These are phyloP conservation scores for Subacronicta megacephala DNA, from an alignment of 2,888 invertebrate species.

Conservation along the genomic window DNA sequence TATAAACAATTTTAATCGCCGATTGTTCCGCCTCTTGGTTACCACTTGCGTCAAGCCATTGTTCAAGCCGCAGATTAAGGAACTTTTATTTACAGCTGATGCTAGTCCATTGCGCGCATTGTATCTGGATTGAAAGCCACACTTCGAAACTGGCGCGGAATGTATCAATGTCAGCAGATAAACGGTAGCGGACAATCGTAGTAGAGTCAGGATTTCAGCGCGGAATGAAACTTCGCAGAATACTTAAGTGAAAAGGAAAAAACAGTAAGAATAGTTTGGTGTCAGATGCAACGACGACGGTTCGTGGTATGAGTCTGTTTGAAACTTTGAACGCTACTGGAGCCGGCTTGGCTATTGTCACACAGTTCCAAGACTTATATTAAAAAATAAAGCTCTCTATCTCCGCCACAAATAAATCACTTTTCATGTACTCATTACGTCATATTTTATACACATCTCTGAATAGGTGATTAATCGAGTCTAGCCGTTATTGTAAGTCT, in stretches of 20 bases:
- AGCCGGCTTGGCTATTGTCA: slow-evolving; percentile 57
- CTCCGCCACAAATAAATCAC: slow-evolving; percentile 31
- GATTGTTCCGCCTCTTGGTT: slow-evolving; percentile 82
- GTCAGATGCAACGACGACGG: slow-evolving; percentile 84
- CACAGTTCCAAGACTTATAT: slow-evolving; percentile 53
- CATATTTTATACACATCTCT: slow-evolving; percentile 28
- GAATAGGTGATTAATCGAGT: slow-evolving; percentile 39
- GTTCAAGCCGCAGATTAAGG: slow-evolving; percentile 68
- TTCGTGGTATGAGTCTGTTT: slow-evolving; percentile 75
- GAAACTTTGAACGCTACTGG: slow-evolving; percentile 71
- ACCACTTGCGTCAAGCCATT: slow-evolving; percentile 78
- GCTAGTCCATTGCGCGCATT: slow-evolving; percentile 70
- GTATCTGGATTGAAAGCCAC: slow-evolving; percentile 68
- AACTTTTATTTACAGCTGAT: slow-evolving; percentile 63
- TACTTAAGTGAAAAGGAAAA: slow-evolving; percentile 78
- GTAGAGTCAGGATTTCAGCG: slow-evolving; percentile 67
- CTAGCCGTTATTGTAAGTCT: slow-evolving; percentile 3
- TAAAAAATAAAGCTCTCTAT: slow-evolving; percentile 50
- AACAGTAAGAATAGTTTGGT: slow-evolving; percentile 77
- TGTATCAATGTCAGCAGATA: slow-evolving; percentile 75
- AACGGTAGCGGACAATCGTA: slow-evolving; percentile 67
- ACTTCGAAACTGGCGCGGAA: slow-evolving; percentile 66
- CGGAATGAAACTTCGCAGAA: slow-evolving; percentile 80
- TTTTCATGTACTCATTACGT: slow-evolving; percentile 23
- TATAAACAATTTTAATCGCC: slow-evolving; percentile 85